Conservation (phyloP, 2,797 vertebrate species). For the Labeo calbasu region DNA sequence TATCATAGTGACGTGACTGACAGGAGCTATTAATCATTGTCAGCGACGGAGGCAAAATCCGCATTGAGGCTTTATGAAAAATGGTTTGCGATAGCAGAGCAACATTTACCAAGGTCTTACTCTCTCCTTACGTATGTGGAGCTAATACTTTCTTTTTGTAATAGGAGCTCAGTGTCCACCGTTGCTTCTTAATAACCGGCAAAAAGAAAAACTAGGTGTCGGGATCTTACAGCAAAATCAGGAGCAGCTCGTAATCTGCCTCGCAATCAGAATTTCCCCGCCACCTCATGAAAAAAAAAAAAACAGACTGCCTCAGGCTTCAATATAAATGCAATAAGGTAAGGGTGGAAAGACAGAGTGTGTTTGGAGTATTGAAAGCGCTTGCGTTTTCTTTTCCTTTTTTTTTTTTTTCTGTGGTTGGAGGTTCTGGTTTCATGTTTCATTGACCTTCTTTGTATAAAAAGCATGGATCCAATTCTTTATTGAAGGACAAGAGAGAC, state of each 20-base stretch:
- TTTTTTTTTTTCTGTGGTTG: slow-evolving; percentile 15
- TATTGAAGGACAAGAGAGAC: slow-evolving; percentile 32
- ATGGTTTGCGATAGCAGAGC: slow-evolving; percentile 20
- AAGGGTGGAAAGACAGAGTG: slow-evolving; percentile 21
- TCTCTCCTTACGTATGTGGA: slow-evolving; percentile 24
- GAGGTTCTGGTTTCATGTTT: slow-evolving; percentile 41
- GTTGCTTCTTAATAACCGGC: not conserved
- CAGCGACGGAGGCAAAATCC: slow-evolving; percentile 11
- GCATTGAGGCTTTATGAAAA: slow-evolving; percentile 41
- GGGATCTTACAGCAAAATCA: slow-evolving; percentile 31
- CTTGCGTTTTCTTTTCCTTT: slow-evolving; percentile 18
- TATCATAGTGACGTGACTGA: slow-evolving; percentile 39
- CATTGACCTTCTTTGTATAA: slow-evolving; percentile 44
- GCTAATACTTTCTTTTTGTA: slow-evolving; percentile 13
- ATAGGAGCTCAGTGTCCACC: slow-evolving; percentile 11
- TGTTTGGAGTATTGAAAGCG: slow-evolving; percentile 11
- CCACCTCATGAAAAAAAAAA: slow-evolving; percentile 24
- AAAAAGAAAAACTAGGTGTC: slow-evolving; percentile 7
- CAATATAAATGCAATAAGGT: slow-evolving; percentile 44
- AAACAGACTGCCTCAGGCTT: slow-evolving; percentile 38
- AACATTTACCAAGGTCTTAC: slow-evolving; percentile 40
- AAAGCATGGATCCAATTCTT: slow-evolving; percentile 23
- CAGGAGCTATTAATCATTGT: slow-evolving; percentile 51
- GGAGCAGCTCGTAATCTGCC: slow-evolving; percentile 53
- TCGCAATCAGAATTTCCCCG: slow-evolving; percentile 51